Conservation (phyloP, 2,888 invertebrate genomes). For the Diadegma fenestrale region DNA sequence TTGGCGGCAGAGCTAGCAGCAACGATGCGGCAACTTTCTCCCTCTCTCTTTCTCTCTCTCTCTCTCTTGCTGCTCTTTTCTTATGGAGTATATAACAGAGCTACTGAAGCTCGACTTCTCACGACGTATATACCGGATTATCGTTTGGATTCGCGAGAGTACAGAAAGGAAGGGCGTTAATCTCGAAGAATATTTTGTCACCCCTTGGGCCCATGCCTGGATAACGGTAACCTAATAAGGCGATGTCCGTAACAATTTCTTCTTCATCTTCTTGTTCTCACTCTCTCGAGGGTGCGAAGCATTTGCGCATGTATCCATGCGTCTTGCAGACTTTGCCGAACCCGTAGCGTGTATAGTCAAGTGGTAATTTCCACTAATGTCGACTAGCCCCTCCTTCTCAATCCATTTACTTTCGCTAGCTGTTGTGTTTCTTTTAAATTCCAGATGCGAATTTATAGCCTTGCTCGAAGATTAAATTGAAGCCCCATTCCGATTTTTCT, state of each 20-base stretch:
- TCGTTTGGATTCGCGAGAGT: constrained; percentile 73
- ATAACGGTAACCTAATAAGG: constrained; percentile 82
- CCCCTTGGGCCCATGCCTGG: constrained; percentile 64
- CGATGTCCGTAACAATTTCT: constrained; percentile 64
- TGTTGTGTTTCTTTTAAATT: constrained; percentile 75
- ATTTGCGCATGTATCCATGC: background rate
- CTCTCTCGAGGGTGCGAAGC: constrained; percentile 37
- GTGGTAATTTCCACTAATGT: constrained; percentile 82
- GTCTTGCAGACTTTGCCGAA: constrained; percentile 24
- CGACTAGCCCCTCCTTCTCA: constrained; percentile 49
- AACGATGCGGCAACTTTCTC: constrained; percentile 71
- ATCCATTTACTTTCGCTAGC: constrained; percentile 14
- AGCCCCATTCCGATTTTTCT: constrained; percentile 5
- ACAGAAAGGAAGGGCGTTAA: constrained; percentile 78
- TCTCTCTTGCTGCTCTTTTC: constrained; percentile 46
- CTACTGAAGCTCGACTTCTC: constrained; percentile 65
- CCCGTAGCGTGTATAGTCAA: constrained; percentile 61
- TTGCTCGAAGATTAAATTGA: constrained; percentile 73
- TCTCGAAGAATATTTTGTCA: constrained; percentile 81
- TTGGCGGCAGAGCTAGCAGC: constrained; percentile 52
- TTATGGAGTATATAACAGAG: constrained; percentile 55
- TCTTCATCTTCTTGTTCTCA: constrained; percentile 23
- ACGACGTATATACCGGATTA: constrained; percentile 79
- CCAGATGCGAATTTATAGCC: constrained; percentile 71
- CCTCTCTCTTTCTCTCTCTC: constrained; percentile 51